Evolutionary conservation across 1,140 invertebrate species (phyloP).

Genomic region (Brachionus rotundiformis): DNA sequence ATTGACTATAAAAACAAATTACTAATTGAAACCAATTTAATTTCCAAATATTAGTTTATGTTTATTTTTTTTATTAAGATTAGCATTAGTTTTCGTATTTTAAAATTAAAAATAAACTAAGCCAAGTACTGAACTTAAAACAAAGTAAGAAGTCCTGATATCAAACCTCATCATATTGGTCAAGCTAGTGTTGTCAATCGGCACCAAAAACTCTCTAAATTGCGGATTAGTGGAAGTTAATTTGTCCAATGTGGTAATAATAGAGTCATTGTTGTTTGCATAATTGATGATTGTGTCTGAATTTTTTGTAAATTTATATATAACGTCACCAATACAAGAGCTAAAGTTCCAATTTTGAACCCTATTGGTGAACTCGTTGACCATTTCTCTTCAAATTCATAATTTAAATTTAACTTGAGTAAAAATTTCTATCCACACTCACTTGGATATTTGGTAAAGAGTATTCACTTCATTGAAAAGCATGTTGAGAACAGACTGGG

Average conservation of each 20-base stretch:
- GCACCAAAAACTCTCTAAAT: slow-evolving; percentile 29
- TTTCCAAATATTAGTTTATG: background rate
- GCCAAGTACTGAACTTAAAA: background rate
- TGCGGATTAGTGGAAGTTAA: background rate
- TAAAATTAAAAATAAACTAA: background rate
- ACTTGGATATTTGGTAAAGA: slow-evolving; percentile 9
- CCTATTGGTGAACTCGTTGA: background rate
- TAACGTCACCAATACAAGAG: slow-evolving; percentile 19
- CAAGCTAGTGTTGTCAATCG: slow-evolving; percentile 11
- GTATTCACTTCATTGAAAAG: background rate
- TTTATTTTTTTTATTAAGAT: background rate
- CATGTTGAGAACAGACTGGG: slow-evolving; percentile 33
- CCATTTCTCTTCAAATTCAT: slow-evolving; percentile 1
- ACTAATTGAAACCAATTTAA: background rate
- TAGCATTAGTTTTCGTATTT: background rate
- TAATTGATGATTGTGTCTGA: background rate
- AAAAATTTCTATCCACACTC: background rate
- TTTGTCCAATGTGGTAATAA: slow-evolving; percentile 25
- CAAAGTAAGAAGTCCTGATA: background rate
- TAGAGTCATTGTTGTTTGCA: slow-evolving; percentile 20
- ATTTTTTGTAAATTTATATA: background rate
- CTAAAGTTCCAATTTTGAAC: slow-evolving; percentile 22
- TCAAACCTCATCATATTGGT: slow-evolving; percentile 8
- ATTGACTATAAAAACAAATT: background rate
- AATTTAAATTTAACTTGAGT: background rate